Conservation (phyloP, 2,113 vertebrate species). For the Plectropomus leopardus region DNA sequence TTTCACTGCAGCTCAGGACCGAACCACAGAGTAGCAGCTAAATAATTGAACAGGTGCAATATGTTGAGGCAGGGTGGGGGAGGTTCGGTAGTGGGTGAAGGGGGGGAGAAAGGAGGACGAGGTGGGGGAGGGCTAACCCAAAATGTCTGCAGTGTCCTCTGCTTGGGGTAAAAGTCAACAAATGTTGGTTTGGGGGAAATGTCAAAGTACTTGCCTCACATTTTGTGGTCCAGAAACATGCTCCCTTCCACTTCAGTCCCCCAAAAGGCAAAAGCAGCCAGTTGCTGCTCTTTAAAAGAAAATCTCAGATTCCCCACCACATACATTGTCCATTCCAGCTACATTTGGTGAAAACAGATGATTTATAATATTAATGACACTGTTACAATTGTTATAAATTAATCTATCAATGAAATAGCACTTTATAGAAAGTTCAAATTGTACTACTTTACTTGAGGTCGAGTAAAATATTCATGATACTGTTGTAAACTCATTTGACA, state of each 20-base stretch:
- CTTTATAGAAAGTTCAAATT: no score
- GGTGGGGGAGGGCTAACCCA: slow-evolving; percentile 63
- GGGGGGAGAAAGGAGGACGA: background rate
- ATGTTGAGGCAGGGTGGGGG: slow-evolving; percentile 81
- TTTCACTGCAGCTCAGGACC: slow-evolving; percentile 87
- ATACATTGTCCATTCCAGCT: background rate
- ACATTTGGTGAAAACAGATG: slow-evolving; percentile 53
- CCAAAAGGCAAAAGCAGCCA: slow-evolving; percentile 65
- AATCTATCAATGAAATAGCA: no score
- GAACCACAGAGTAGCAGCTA: slow-evolving; percentile 83
- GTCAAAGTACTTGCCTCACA: slow-evolving; percentile 75
- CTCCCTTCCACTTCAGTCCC: slow-evolving; percentile 69
- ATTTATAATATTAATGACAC: no score
- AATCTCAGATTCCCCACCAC: slow-evolving; percentile 20
- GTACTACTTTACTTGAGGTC: no score
- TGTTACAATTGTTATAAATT: no score
- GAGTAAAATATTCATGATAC: no score
- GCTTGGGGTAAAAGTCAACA: slow-evolving; percentile 83
- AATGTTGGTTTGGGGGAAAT: slow-evolving; percentile 81
- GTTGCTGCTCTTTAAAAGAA: slow-evolving; percentile 70
- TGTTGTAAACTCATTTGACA: no score
- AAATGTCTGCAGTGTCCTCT: slow-evolving; percentile 79
- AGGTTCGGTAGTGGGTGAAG: slow-evolving; percentile 13
- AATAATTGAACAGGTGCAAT: slow-evolving; percentile 93
- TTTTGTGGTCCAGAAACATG: slow-evolving; percentile 68